Base-by-base conservation (phyloP, 2,113 vertebrate genomes). In the Bos indicus region DNA sequence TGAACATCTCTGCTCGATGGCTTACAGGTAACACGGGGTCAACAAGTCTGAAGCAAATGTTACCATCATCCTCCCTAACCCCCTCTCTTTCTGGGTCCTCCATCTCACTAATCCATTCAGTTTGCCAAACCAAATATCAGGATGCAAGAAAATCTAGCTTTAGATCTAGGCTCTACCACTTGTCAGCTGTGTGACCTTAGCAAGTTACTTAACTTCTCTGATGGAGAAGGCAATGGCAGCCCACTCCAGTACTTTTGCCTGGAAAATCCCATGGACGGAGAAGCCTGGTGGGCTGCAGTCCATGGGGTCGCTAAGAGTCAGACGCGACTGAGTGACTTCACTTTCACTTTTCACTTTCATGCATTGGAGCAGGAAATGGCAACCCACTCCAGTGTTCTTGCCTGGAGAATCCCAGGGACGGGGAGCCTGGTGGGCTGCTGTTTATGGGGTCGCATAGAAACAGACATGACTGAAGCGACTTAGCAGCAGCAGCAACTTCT, bases 401-500 rank as follows among this genome's bases (percentile, higher is more conserved):
- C 60, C 60, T 62, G 60, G 60, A 62, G 60, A 62, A 62, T 62
- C 60, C 60, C 60, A 30, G 13, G 60, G 60, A 30, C 0, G 6
- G 60, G 6, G 13, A 62, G 28, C 3, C 60, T 62, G 13, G 13
- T 62, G 28, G 13, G 28, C 28, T 62, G 60, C 28, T 6, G 0
- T 62, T 28, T 62, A 7, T 30, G 13, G 13, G 60, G 28, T 62
- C 6, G 0, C 60, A 62, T 0, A 62, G 28, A 62, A 13, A 7
- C 1, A 0, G 60, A 62, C 28, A 62, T 0, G 12, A 33, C 60
- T 62, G 28, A 62, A 33, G 60, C 6, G 0, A 62, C 28, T 62
- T 30, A 62, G 59, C 59, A 54, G 54, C 59, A 54, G 54, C 28
- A 62, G 28, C 28, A 46, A 62, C 43, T 46, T 94, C 59, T 71